phyloP scores from a whole-genome alignment of 2,113 vertebrate genomes.

The Chaenogobius annularis region DNA sequence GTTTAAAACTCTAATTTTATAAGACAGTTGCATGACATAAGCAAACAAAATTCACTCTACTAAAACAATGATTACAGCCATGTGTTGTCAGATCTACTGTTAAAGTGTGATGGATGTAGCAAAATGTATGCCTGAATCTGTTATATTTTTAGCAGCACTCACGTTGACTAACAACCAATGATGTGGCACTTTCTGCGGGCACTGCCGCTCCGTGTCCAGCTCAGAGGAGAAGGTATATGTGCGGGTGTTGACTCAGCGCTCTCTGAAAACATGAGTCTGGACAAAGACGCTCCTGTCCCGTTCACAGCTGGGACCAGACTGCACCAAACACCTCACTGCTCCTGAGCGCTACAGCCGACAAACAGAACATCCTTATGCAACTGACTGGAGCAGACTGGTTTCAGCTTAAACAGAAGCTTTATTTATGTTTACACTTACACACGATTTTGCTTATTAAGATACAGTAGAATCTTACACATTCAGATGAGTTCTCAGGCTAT shows the following conservation, averaged over 20 bases:
- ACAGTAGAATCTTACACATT: too few relatives aligned
- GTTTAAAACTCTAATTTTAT: too few relatives aligned
- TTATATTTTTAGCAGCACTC: not conserved
- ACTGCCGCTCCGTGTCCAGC: not conserved
- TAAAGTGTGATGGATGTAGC: not conserved
- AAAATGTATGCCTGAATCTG: not conserved
- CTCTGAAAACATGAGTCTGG: slow-evolving; percentile 62
- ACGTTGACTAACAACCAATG: not conserved
- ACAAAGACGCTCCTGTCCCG: slow-evolving; percentile 68
- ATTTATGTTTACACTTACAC: too few relatives aligned
- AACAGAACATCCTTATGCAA: slow-evolving; percentile 49
- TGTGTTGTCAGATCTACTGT: not conserved
- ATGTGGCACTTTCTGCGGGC: not conserved
- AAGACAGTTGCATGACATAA: too few relatives aligned
- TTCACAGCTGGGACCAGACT: slow-evolving; percentile 46
- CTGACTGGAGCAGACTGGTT: not conserved
- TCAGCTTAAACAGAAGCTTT: too few relatives aligned
- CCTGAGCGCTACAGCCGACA: slow-evolving; percentile 53
- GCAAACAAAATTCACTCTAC: too few relatives aligned
- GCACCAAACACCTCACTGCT: slow-evolving; percentile 51
- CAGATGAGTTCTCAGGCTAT: too few relatives aligned
- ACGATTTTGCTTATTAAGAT: too few relatives aligned
- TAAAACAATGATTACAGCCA: not conserved
- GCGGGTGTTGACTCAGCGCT: slow-evolving; percentile 65
- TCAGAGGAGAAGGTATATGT: not conserved